Conservation (phyloP, 1,140 invertebrate species). For the Formica exsecta region DNA sequence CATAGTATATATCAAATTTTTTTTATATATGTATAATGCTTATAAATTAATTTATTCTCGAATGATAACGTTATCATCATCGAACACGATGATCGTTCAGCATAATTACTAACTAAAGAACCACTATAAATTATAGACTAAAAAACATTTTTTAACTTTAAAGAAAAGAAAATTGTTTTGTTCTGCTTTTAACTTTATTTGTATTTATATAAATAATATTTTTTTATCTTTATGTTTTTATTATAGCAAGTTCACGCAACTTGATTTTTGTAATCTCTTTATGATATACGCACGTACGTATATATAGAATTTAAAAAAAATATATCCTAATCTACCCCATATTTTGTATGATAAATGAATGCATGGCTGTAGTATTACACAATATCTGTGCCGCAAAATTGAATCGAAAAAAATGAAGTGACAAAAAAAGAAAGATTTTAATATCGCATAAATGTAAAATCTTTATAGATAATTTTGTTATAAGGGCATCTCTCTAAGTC, state of each 20-base stretch:
- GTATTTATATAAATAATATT: neutral
- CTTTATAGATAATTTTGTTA: slow-evolving; percentile 31
- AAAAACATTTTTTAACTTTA: neutral
- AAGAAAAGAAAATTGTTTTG: neutral
- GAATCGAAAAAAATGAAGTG: neutral
- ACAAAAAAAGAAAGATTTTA: neutral
- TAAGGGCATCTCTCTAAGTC: slow-evolving; percentile 17
- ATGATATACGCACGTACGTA: neutral
- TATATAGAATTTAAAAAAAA: slow-evolving; percentile 9
- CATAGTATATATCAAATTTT: neutral
- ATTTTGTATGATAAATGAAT: slow-evolving; percentile 2
- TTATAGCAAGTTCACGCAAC: neutral
- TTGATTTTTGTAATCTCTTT: slow-evolving; percentile 32
- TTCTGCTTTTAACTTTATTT: neutral
- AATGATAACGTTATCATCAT: neutral
- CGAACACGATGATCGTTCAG: neutral
- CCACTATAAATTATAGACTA: neutral
- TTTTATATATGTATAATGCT: neutral
- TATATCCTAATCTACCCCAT: neutral
- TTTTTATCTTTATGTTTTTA: neutral
- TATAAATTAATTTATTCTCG: neutral
- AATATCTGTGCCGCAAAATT: neutral
- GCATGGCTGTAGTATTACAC: neutral
- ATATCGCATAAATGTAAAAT: slow-evolving; percentile 19
- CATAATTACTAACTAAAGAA: neutral